Conservation (phyloP, 1,140 invertebrate species). For the Spodoptera frugiperda region DNA sequence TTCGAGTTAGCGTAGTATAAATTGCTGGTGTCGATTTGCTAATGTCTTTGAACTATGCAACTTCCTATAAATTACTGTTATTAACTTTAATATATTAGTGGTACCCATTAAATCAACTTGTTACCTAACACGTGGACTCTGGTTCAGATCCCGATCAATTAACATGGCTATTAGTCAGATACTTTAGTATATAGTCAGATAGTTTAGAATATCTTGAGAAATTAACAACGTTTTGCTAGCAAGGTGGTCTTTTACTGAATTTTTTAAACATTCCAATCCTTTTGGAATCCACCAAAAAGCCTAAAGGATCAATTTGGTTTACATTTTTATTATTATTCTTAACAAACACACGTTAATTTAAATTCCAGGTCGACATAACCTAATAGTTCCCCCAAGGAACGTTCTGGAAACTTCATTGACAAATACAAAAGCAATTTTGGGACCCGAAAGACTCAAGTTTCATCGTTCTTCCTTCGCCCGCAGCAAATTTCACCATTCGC, state of each 20-base stretch:
- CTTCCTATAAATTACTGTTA: too few species aligned
- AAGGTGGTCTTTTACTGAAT: background rate
- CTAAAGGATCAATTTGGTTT: background rate
- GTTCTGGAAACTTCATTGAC: slow-evolving; percentile 16
- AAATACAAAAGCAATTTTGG: slow-evolving; percentile 28
- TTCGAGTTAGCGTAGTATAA: too few species aligned
- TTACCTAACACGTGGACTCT: too few species aligned
- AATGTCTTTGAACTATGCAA: background rate
- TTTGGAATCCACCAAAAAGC: background rate
- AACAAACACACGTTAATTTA: background rate
- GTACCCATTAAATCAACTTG: too few species aligned
- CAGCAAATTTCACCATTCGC: slow-evolving; percentile 34
- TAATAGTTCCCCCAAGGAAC: slow-evolving; percentile 37
- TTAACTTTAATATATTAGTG: too few species aligned
- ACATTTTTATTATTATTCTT: slow-evolving; percentile 1
- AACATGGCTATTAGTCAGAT: too few species aligned
- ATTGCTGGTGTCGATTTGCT: too few species aligned
- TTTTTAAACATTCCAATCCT: background rate
- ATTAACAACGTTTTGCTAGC: background rate
- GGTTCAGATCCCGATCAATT: too few species aligned
- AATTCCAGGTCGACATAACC: slow-evolving; percentile 3
- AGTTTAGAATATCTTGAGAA: too few species aligned
- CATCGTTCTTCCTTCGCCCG: slow-evolving; percentile 28
- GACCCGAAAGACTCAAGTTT: slow-evolving; percentile 2
- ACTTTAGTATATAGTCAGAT: too few species aligned